Evolutionary conservation across 2,797 vertebrate species (phyloP).

Genomic region (Heteromormyrus szaboi): DNA sequence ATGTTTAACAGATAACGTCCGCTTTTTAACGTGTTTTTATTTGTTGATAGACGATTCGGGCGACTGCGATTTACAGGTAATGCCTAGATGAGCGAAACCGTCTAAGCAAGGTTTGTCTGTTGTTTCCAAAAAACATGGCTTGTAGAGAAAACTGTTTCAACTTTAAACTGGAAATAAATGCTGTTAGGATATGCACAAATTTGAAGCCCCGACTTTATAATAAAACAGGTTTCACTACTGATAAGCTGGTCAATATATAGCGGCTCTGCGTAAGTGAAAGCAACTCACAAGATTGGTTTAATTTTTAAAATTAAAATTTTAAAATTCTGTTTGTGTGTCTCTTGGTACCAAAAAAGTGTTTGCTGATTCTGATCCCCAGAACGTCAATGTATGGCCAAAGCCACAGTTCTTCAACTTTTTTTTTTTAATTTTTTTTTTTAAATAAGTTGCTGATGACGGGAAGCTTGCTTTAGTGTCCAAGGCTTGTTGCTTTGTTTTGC

Average conservation of each 20-base stretch:
- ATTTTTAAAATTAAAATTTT: background rate
- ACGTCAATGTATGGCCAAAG: background rate
- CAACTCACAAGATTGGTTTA: no score
- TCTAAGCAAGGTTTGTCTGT: background rate
- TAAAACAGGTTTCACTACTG: background rate
- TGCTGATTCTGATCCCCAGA: background rate
- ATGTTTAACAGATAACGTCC: background rate
- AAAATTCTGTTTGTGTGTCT: background rate
- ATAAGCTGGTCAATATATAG: background rate
- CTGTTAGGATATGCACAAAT: background rate
- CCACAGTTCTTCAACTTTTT: background rate
- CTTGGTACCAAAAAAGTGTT: background rate
- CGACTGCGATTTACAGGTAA: background rate
- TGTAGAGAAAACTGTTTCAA: background rate
- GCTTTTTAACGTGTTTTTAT: background rate
- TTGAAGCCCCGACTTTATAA: background rate
- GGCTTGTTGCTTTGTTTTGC: slow-evolving; percentile 14
- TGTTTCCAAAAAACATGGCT: background rate
- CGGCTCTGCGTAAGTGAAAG: background rate
- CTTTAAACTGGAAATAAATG: background rate
- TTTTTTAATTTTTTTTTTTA: background rate
- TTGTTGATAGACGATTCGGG: background rate
- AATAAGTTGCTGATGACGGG: slow-evolving; percentile 19
- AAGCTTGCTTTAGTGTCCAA: slow-evolving; percentile 15
- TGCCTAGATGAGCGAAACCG: background rate